Evolutionary conservation across 2,888 invertebrate species (phyloP).

Genomic region (Villa cingulata): DNA sequence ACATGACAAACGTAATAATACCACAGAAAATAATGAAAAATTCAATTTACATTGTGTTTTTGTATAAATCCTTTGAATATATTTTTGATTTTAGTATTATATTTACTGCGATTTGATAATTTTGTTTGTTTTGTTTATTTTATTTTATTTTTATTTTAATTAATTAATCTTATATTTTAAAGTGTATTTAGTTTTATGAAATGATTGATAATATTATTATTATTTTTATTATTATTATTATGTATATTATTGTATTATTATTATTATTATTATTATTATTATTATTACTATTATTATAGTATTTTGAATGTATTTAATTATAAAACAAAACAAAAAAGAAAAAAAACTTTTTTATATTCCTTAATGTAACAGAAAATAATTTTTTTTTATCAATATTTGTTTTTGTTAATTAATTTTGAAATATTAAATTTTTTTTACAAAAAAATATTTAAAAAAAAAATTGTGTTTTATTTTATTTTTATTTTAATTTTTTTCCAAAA

Average conservation of each 20-base stretch:
- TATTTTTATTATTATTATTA: slow-evolving; percentile 1
- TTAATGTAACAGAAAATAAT: neutral
- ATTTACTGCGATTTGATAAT: no score
- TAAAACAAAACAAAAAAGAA: neutral
- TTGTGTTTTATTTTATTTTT: neutral
- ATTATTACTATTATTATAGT: slow-evolving; percentile 10
- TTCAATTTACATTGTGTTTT: no score
- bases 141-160: no score
- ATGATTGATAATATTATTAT: no score
- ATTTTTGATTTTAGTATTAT: no score
- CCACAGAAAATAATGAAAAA: no score
- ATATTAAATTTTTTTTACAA: slow-evolving; percentile 4
- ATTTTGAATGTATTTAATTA: slow-evolving; percentile 14
- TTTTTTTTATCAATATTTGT: slow-evolving; percentile 9
- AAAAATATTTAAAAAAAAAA: slow-evolving; percentile 1
- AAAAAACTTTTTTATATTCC: neutral
- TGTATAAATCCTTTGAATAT: no score
- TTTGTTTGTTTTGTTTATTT: no score
- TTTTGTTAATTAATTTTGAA: slow-evolving; percentile 14
- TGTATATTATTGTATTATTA: neutral
- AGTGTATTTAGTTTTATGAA: no score
- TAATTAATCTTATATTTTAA: no score
- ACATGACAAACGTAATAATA: no score
- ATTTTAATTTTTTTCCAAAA: neutral
- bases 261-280: slow-evolving; percentile 11